Evolutionary conservation across 2,888 invertebrate species (phyloP), one percentile per base, ranked within the genome.

Genomic region (Drosophila lutescens): DNA sequence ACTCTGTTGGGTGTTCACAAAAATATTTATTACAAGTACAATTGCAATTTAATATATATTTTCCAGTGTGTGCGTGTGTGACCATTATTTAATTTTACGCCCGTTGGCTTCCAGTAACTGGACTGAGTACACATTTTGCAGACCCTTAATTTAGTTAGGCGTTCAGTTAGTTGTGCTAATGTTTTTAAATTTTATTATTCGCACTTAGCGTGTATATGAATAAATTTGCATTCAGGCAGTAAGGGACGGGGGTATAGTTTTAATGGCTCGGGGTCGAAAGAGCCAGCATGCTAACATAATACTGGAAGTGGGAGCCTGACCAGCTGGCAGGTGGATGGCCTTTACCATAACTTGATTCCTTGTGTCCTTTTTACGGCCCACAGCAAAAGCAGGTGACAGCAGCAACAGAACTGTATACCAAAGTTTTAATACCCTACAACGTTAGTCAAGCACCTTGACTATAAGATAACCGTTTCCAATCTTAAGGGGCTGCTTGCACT

Each of bases 31-130:
- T 6, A 26, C 26, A 26, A n/a, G n/a, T 15, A 8, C 32, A 38
- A 38, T 8, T 15, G 2, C 17, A 8, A 26, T 46, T 26, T n/a
- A 46, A 46, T n/a, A n/a, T n/a, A n/a, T 26, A 20, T 46, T 46
- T 26, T 9, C 3, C 13, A 13, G 20, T 20, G 20, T 13, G 36
- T 41, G 17, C 10, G 5, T 54, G 56, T n/a, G 23, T 50, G 51
- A 63, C 74, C 61, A 68, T 74, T 80, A 76, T 80, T 76, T 78
- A 66, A 80, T 74, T 80, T 83, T 70, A 68, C 68, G 83, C 80
- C 66, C 61, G 51, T n/a, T 5, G 49, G 15, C 2, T 60, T 13
- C 34, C 23, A 6, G 10, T 3, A 32, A 32, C 32, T 32, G 9
- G 32, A 10, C 26, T 6, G 26, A 32, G 9, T 30, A 30, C 32